Percentiles rank a stretch among this genome's conserved stretches.
Evolutionary conservation across 2,797 vertebrate species (phyloP).

Genomic region (Hippocampus kuda): DNA sequence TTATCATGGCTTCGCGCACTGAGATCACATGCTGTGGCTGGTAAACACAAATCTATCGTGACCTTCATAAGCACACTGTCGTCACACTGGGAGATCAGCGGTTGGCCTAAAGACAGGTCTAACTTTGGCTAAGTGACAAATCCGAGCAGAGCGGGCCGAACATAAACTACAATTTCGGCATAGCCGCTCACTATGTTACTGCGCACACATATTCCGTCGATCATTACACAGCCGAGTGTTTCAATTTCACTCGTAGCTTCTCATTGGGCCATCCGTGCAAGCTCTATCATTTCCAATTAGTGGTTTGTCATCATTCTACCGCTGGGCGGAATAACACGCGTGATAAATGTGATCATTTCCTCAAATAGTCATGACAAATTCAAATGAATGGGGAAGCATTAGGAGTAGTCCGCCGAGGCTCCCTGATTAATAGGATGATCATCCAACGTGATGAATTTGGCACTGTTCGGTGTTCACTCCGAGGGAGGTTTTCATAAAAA

Average conservation of each 20-base stretch:
- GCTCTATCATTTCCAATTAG: conserved; percentile 35
- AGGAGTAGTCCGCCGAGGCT: background rate
- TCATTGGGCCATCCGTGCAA: conserved; percentile 27
- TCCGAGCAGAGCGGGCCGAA: background rate
- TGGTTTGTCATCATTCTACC: conserved; percentile 4
- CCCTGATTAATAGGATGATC: conserved; percentile 3
- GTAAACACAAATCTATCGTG: conserved; percentile 6
- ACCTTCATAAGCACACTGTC: background rate
- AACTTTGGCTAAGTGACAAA: conserved; percentile 2
- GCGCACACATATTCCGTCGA: conserved; percentile 37
- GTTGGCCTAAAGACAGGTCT: background rate
- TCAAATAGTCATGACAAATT: conserved; percentile 4
- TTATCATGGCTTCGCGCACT: conserved; percentile 6
- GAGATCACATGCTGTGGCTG: background rate
- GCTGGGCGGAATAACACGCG: conserved; percentile 2
- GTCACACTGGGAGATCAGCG: background rate
- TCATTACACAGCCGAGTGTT: conserved; percentile 48
- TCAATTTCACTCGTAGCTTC: conserved; percentile 13
- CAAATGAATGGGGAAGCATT: background rate
- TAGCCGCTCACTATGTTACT: conserved; percentile 18
- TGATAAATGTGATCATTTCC: conserved; percentile 5
- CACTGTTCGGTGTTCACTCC: background rate
- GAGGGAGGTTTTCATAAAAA: conserved; percentile 1
- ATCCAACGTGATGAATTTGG: background rate
- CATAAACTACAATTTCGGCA: conserved; percentile 21